phyloP scores from a whole-genome alignment of 1,140 invertebrate species.

The Eriocheir sinensis region DNA sequence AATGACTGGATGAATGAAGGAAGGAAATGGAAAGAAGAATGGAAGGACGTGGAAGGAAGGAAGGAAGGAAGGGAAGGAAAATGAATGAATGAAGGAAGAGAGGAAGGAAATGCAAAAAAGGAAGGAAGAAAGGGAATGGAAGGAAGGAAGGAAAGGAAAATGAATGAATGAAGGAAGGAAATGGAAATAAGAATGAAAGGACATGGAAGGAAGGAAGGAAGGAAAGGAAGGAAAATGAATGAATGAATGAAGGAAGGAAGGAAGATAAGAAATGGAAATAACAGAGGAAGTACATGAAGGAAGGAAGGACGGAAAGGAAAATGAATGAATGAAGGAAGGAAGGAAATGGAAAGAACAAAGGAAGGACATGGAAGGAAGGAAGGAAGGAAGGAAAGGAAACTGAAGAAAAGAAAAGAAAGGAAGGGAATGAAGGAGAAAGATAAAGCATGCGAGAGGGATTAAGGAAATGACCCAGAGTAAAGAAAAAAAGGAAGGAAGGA shows the following conservation, averaged over 20 bases:
- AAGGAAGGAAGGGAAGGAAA: no score
- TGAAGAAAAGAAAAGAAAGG: slow-evolving; percentile 16
- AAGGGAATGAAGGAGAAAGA: background rate
- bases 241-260: background rate
- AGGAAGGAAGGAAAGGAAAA: background rate
- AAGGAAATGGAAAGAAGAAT: no score
- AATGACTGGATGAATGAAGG: no score
- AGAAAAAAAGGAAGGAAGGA: background rate
- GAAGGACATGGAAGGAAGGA: background rate
- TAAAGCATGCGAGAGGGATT: no score
- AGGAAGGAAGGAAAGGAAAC: background rate
- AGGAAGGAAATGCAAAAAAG: no score
- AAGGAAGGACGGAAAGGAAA: background rate
- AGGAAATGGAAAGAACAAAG: background rate
- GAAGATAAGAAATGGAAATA: background rate
- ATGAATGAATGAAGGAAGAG: no score
- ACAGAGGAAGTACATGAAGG: background rate
- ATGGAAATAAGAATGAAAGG: no score
- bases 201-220: no score
- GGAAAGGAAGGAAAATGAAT: background rate
- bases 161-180: no score
- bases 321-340: background rate
- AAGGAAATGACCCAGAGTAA: no score
- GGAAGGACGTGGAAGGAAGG: no score
- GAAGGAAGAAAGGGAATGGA: background rate